A percentile compares a stretch with the other conserved stretches of the same genome.
These are phyloP conservation scores for Crenichthys baileyi DNA, from an alignment of 2,797 vertebrate genomes.

Conservation along the genomic window DNA sequence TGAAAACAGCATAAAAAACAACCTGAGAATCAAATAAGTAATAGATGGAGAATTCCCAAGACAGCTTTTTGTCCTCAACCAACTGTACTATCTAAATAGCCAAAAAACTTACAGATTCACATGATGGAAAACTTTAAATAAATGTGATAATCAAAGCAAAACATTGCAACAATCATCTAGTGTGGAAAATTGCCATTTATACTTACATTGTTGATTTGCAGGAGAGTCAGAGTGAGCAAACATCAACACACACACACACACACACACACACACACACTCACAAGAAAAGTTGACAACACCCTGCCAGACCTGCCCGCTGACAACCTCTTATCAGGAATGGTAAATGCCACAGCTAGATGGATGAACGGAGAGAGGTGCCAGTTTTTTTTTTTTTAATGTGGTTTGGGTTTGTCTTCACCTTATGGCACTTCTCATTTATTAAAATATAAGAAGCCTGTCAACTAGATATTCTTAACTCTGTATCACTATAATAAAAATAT, in stretches of 20 bases:
- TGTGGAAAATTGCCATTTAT: slow-evolving; percentile 48
- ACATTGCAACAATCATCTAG: slow-evolving; percentile 13
- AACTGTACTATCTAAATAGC: neutral
- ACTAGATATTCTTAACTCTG: neutral
- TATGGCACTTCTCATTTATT: slow-evolving; percentile 12
- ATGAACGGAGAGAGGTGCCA: slow-evolving; percentile 56
- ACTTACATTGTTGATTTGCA: slow-evolving; percentile 33
- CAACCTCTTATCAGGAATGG: slow-evolving; percentile 76
- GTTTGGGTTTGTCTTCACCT: slow-evolving; percentile 11
- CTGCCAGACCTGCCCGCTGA: slow-evolving; percentile 65
- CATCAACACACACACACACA: slow-evolving; percentile 36
- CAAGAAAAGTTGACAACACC: slow-evolving; percentile 60
- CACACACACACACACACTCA: slow-evolving; percentile 48
- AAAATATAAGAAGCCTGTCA: slow-evolving; percentile 11
- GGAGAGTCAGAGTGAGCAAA: slow-evolving; percentile 30
- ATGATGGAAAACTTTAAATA: slow-evolving; percentile 12
- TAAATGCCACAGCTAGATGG: slow-evolving; percentile 63
- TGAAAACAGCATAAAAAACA: neutral
- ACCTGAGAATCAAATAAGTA: neutral
- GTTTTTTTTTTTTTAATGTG: slow-evolving; percentile 37
- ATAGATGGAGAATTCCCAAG: neutral
- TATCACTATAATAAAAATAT: neutral
- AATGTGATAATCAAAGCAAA: slow-evolving; percentile 48
- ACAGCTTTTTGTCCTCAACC: neutral
- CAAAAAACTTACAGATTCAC: neutral